Percentiles rank a stretch among this genome's conserved stretches.
Conservation (phyloP, 2,113 vertebrate genomes). For the Tachysurus vachellii region DNA sequence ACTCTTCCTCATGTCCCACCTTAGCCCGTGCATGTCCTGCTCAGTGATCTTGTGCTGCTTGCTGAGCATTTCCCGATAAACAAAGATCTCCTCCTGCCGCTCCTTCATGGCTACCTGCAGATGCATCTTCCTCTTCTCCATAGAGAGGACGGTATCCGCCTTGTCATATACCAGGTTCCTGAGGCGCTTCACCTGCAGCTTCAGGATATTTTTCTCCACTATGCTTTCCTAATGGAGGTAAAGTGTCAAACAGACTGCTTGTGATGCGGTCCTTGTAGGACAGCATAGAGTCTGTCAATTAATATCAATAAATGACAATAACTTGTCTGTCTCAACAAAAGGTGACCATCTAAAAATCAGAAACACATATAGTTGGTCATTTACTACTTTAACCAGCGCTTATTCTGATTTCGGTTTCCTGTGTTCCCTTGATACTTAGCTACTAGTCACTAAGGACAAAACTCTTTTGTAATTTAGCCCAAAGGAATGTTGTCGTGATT, state of each 20-base stretch:
- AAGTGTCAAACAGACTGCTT: not conserved
- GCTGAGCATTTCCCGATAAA: constrained; percentile 77
- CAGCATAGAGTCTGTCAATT: not conserved
- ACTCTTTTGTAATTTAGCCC: not conserved
- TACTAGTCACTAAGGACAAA: not conserved
- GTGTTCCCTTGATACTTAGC: not conserved
- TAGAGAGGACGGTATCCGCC: constrained; percentile 79
- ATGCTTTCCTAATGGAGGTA: constrained; percentile 77
- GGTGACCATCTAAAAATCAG: not conserved
- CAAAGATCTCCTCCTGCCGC: constrained; percentile 81
- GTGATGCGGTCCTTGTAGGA: not conserved
- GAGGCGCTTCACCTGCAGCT: constrained; percentile 80
- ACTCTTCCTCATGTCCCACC: constrained; percentile 65
- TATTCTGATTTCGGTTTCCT: not conserved
- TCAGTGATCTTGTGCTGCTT: constrained; percentile 82
- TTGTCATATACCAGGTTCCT: constrained; percentile 78
- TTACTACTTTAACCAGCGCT: not conserved
- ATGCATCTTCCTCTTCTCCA: constrained; percentile 82
- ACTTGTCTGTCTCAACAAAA: not conserved
- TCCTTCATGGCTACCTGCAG: constrained; percentile 80
- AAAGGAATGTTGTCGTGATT: not conserved
- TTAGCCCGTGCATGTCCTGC: constrained; percentile 83
- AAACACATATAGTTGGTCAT: not conserved
- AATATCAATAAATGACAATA: not conserved
- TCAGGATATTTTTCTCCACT: constrained; percentile 86